These are phyloP conservation scores for Xylota segnis DNA, from an alignment of 2,888 invertebrate species.

Conservation along the genomic window DNA sequence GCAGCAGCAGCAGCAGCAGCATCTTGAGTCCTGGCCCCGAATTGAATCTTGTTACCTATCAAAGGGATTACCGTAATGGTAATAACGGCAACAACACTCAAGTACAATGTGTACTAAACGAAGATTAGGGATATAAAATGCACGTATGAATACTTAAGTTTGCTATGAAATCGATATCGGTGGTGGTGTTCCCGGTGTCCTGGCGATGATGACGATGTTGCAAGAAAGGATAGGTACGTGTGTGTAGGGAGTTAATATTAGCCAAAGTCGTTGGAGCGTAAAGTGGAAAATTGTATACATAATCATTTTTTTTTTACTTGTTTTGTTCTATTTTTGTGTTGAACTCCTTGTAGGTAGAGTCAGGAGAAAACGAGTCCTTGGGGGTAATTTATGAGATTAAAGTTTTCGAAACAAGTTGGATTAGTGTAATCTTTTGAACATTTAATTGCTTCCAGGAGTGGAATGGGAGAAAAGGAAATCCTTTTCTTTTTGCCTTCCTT, in stretches of 20 bases:
- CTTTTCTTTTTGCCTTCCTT: background rate
- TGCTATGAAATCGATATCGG: constrained; percentile 63
- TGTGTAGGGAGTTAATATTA: constrained; percentile 63
- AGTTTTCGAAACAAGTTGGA: constrained; percentile 58
- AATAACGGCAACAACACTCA: constrained; percentile 67
- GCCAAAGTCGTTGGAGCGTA: constrained; percentile 63
- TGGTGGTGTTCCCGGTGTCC: too few relatives aligned
- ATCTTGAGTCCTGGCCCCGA: constrained; percentile 16
- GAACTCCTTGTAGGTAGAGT: background rate
- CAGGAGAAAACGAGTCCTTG: constrained; percentile 23
- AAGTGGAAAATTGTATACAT: constrained; percentile 70
- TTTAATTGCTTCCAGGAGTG: constrained; percentile 47
- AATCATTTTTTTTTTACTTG: constrained; percentile 5
- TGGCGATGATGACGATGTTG: constrained; percentile 55
- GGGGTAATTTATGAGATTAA: constrained; percentile 66
- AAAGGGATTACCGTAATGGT: constrained; percentile 63
- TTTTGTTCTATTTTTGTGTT: background rate
- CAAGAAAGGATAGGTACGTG: constrained; percentile 39
- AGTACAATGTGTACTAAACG: constrained; percentile 66
- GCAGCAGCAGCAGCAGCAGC: background rate
- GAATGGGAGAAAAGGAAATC: background rate
- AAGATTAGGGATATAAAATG: constrained; percentile 73
- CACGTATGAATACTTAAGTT: constrained; percentile 74
- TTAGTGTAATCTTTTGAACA: constrained; percentile 70
- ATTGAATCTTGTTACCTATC: constrained; percentile 69